Base-by-base conservation (phyloP, 2,113 vertebrate genomes). In the Hippocampus barbouri region DNA sequence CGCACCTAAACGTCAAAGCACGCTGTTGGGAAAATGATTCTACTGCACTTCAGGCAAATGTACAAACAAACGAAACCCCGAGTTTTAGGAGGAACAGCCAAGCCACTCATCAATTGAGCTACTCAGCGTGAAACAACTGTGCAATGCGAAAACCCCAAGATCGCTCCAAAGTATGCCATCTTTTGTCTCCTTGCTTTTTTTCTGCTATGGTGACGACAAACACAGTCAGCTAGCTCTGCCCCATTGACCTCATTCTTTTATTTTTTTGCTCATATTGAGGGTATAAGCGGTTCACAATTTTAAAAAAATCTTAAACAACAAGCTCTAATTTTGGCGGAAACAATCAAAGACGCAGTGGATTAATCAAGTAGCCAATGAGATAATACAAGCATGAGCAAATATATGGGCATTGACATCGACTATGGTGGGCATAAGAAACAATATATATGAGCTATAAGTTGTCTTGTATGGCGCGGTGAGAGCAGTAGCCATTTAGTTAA, bases 401-500 rank as follows among this genome's bases (percentile, higher is more conserved):
- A 30, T 59, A 43, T 47, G 25, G 10, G 1, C 25, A 66, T 21
- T 27, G 61, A 69, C 78, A 63, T 68, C 56, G 85, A 74, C 49
- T 68, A 64, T 61, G 72, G 59, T 53, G 73, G 72, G 64, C 69
- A 80, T 83, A 86, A 79, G 63, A 71, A 87, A 76, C 66, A n/a
- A 79, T 62, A 56, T 63, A 76, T 78, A 77, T 69, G 57, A 80
- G 78, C 77, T 81, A 77, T 73, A 85, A 70, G 69, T 69, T 74
- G 77, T 73, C 82, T 73, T 85, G 85, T 74, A 85, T 79, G 79
- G 76, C 71, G 76, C 53, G 73, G 84, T 68, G 71, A 65, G 73
- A 79, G 87, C 81, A 86, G 86, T 57, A 77, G 87, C 90, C 89
- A 91, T 93, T 92, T 92, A 89, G 90, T 90, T 93, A 92, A 93